Percentiles rank a stretch among this genome's conserved stretches.
These are phyloP conservation scores for Plecturocebus donacophilus DNA, from an alignment of 2,113 vertebrate genomes.

Conservation along the genomic window DNA sequence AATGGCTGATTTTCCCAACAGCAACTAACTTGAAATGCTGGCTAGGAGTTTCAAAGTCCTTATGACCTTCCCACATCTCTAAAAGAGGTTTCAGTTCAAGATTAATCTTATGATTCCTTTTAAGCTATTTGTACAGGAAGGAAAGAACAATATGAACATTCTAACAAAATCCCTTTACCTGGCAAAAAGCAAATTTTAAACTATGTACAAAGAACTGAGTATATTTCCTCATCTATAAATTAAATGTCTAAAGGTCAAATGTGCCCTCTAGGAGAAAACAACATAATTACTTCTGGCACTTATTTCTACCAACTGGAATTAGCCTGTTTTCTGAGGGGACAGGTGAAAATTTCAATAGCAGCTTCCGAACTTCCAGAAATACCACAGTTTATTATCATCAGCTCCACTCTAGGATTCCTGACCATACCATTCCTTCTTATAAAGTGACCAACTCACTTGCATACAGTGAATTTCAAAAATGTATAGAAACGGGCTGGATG, in stretches of 20 bases:
- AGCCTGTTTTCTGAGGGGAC: neutral
- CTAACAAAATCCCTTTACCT: neutral
- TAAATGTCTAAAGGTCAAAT: neutral
- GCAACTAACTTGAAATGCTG: neutral
- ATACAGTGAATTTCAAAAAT: neutral
- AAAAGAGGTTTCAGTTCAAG: neutral
- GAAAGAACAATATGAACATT: slow-evolving; percentile 11
- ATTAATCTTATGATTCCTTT: slow-evolving; percentile 16
- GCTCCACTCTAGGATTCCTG: neutral
- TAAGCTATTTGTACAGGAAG: neutral
- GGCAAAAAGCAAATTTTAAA: slow-evolving; percentile 59
- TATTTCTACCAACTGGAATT: neutral
- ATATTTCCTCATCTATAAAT: neutral
- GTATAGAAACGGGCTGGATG: no score
- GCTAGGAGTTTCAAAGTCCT: slow-evolving; percentile 13
- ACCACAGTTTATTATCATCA: neutral
- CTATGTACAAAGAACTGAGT: neutral
- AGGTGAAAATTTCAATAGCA: neutral
- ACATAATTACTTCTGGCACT: neutral
- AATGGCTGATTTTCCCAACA: neutral
- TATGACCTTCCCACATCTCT: neutral
- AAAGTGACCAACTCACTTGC: neutral
- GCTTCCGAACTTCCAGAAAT: neutral
- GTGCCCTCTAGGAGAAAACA: neutral
- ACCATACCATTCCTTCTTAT: neutral